Evolutionary conservation across 2,888 invertebrate genomes (phyloP).

Genomic region (Notocelia uddmanniana): DNA sequence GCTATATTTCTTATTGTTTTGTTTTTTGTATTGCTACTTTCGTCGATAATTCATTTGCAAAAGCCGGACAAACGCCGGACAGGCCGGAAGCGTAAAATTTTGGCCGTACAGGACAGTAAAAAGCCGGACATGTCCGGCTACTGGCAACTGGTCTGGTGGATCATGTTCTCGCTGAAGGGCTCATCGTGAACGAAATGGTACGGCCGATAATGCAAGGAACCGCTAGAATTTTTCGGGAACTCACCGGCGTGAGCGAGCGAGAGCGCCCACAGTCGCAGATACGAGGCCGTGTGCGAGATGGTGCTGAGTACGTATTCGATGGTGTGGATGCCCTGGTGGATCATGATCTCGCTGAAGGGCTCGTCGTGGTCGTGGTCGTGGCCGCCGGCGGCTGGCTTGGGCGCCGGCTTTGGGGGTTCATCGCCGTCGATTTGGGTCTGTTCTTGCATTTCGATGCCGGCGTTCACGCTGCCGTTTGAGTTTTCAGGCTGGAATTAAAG

Average conservation of each 20-base stretch:
- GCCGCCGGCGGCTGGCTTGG: conserved; percentile 48
- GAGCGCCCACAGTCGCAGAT: conserved; percentile 98
- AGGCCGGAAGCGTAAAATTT: no score
- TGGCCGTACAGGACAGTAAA: no score
- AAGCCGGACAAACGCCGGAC: no score
- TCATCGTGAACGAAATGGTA: no score
- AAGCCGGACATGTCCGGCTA: no score
- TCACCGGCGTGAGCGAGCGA: conserved; percentile 97
- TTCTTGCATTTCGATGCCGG: conserved; percentile 88
- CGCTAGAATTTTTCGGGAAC: not conserved
- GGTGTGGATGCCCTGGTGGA: conserved; percentile 98
- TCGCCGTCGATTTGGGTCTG: conserved; percentile 72
- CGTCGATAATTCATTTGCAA: no score
- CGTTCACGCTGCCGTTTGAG: conserved; percentile 88
- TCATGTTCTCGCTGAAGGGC: no score
- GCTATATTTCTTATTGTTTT: no score
- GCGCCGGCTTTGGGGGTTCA: conserved; percentile 55
- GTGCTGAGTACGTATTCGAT: conserved; percentile 98
- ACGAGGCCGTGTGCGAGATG: conserved; percentile 98
- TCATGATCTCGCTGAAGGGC: conserved; percentile 94
- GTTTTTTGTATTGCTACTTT: no score
- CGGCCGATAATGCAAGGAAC: no score
- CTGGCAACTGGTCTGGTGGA: no score
- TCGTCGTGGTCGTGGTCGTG: conserved; percentile 84
- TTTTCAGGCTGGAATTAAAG: conserved; percentile 67